These are phyloP conservation scores for Chaitophorus viminalis DNA, from an alignment of 2,888 invertebrate genomes.

Conservation along the genomic window DNA sequence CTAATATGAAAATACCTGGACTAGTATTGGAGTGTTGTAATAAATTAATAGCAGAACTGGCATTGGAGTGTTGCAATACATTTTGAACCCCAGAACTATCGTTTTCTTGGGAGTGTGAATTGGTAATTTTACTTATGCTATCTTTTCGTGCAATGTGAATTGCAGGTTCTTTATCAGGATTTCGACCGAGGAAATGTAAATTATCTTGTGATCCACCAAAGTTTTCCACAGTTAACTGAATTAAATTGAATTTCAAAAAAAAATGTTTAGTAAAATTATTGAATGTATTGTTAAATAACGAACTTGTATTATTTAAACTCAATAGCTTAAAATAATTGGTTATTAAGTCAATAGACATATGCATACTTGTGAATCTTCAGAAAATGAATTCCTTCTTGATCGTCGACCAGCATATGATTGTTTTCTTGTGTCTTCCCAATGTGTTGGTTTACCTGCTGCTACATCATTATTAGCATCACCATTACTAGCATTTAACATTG, in stretches of 20 bases:
- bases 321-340: too few species aligned
- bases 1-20: conserved; percentile 32
- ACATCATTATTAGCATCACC: conserved; percentile 66
- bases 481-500: conserved; percentile 69
- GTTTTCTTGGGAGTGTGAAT: conserved; percentile 61
- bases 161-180: conserved; percentile 81
- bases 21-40: conserved; percentile 49
- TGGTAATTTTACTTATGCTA: conserved; percentile 47
- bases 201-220: conserved; percentile 93
- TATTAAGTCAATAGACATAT: neutral
- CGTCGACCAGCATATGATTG: conserved; percentile 83
- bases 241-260: neutral
- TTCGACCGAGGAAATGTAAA: conserved; percentile 83
- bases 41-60: conserved; percentile 34
- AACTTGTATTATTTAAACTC: too few species aligned
- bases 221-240: conserved; percentile 86
- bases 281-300: too few species aligned
- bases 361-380: conserved; percentile 78
- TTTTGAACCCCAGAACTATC: conserved; percentile 59
- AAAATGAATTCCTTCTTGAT: conserved; percentile 84
- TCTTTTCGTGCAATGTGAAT: conserved; percentile 70
- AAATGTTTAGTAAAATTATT: conserved; percentile 19
- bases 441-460: conserved; percentile 86
- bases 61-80: conserved; percentile 43
- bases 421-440: conserved; percentile 80